Conservation (phyloP, 2,113 vertebrate species). For the Takifugu bimaculatus region DNA sequence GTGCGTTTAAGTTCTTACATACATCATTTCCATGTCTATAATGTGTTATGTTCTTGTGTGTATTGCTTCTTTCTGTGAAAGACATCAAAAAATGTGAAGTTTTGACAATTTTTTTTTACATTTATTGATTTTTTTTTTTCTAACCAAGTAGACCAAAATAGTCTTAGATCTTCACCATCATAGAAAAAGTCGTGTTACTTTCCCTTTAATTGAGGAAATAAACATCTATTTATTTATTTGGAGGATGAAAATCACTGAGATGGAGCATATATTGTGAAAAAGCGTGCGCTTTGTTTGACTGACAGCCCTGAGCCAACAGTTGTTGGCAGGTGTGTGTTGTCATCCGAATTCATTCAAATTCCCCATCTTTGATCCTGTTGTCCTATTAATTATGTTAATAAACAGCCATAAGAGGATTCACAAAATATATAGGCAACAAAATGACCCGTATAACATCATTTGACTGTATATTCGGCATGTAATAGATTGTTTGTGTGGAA, state of each 20-base stretch:
- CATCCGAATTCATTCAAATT: slow-evolving; percentile 21
- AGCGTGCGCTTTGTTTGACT: no score
- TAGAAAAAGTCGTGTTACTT: slow-evolving; percentile 8
- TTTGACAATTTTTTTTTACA: slow-evolving; percentile 67
- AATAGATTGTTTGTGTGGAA: slow-evolving; percentile 46
- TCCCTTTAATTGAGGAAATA: slow-evolving; percentile 42
- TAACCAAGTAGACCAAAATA: slow-evolving; percentile 64
- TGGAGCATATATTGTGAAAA: no score
- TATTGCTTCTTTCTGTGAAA: slow-evolving; percentile 89
- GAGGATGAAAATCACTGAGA: not conserved
- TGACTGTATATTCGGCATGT: not conserved
- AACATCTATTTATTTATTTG: not conserved
- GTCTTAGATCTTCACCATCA: slow-evolving; percentile 6
- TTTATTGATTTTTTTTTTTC: slow-evolving; percentile 51
- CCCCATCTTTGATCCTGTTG: slow-evolving; percentile 16
- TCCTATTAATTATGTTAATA: slow-evolving; percentile 35
- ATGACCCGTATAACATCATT: slow-evolving; percentile 20
- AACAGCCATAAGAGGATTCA: slow-evolving; percentile 36
- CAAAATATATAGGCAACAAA: slow-evolving; percentile 32
- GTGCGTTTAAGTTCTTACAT: slow-evolving; percentile 42
- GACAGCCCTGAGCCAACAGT: no score
- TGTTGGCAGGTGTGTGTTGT: slow-evolving; percentile 44
- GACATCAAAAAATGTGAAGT: slow-evolving; percentile 79
- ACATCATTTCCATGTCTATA: slow-evolving; percentile 32
- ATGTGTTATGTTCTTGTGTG: slow-evolving; percentile 50